These are phyloP conservation scores for Cistogaster globosa DNA, from an alignment of 2,888 invertebrate species.

Conservation along the genomic window DNA sequence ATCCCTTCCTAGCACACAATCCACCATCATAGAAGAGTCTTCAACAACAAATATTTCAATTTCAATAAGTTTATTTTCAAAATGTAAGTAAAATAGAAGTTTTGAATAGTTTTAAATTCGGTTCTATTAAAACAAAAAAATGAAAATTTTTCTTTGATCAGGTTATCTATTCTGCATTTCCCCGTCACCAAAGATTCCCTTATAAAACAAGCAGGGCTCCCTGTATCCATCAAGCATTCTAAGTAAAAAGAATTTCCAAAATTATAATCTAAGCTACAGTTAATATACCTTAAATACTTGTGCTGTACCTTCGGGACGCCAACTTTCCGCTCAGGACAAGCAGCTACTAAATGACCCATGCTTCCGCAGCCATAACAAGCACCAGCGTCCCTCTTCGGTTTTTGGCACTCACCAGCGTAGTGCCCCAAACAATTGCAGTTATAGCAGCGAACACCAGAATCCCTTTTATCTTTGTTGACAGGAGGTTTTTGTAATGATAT, in stretches of 20 bases:
- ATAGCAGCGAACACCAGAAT: conserved; percentile 38
- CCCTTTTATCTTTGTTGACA: neutral
- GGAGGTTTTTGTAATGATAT: conserved; percentile 12
- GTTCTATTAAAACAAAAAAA: conserved; percentile 35
- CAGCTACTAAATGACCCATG: conserved; percentile 37
- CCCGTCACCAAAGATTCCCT: neutral
- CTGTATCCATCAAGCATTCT: conserved; percentile 39
- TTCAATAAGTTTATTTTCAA: conserved; percentile 23
- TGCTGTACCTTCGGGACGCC: conserved; percentile 11
- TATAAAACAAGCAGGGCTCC: conserved; percentile 31
- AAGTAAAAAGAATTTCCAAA: neutral
- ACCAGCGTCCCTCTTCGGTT: conserved; percentile 54
- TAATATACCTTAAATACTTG: conserved; percentile 46
- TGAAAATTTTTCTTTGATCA: neutral
- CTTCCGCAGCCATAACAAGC: conserved; percentile 63
- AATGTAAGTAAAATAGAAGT: conserved; percentile 16
- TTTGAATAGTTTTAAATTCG: conserved; percentile 31
- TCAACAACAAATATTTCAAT: conserved; percentile 28
- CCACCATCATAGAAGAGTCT: conserved; percentile 26
- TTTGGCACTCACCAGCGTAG: conserved; percentile 43
- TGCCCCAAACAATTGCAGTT: conserved; percentile 61
- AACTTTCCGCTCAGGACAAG: conserved; percentile 21
- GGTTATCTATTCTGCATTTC: neutral
- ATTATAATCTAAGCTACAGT: conserved; percentile 29
- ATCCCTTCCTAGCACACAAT: conserved; percentile 44